Conservation (phyloP, 2,113 vertebrate genomes). For the Myotis lucifugus region DNA sequence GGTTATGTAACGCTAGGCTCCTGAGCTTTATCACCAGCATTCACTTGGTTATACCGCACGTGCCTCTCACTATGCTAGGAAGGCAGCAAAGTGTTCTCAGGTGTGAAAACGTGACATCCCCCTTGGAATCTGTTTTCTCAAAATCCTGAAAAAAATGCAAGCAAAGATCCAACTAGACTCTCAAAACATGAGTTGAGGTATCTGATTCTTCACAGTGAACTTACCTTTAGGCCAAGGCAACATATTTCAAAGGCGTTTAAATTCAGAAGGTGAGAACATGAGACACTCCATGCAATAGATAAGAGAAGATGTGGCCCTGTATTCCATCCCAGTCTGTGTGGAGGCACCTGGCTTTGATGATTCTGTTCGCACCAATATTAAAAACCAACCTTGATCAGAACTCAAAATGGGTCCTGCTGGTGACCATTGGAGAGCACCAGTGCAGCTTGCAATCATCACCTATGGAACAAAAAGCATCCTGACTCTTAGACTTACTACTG, state of each 20-base stretch:
- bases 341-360: constrained; percentile 66
- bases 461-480: constrained; percentile 52
- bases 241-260: background rate
- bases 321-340: rapidly evolving
- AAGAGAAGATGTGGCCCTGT: background rate
- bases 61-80: background rate
- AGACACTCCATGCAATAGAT: background rate
- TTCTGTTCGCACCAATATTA: background rate
- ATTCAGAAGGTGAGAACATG: background rate
- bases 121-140: background rate
- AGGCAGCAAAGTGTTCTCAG: background rate
- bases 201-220: background rate
- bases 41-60: background rate
- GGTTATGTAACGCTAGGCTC: background rate
- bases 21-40: background rate
- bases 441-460: constrained; percentile 71
- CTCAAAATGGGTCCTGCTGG: background rate
- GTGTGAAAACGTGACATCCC: background rate
- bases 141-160: background rate
- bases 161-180: background rate
- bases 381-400: constrained; percentile 10
- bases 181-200: background rate
- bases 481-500: constrained; percentile 34
- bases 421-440: background rate
- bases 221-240: background rate